Evolutionary conservation across 2,113 vertebrate genomes (phyloP).

Genomic region (Maccullochella peelii): DNA sequence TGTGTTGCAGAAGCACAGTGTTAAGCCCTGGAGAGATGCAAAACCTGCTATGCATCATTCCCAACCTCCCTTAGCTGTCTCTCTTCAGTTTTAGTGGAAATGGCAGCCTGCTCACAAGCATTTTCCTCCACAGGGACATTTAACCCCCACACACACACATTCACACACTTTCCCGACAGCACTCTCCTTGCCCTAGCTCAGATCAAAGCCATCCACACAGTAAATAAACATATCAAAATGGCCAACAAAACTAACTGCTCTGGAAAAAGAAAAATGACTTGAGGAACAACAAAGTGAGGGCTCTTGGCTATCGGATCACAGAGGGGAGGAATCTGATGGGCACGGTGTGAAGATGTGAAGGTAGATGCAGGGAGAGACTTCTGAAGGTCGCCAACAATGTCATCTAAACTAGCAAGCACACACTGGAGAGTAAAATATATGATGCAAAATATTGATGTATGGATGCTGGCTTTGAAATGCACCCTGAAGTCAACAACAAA

Average conservation of each 20-base stretch:
- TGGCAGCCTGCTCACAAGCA: constrained; percentile 68
- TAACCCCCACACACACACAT: constrained; percentile 9
- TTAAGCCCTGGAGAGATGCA: constrained; percentile 56
- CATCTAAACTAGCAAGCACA: constrained; percentile 8
- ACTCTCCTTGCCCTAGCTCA: constrained; percentile 5
- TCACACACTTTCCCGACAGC: constrained; percentile 20
- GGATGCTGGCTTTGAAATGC: constrained; percentile 56
- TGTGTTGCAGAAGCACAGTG: constrained; percentile 37
- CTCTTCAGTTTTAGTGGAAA: constrained; percentile 73
- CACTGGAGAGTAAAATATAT: constrained; percentile 18
- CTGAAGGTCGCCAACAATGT: constrained; percentile 45
- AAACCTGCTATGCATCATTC: constrained; percentile 66
- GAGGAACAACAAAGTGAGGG: constrained; percentile 64
- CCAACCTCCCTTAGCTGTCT: constrained; percentile 65
- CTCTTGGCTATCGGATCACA: constrained; percentile 71
- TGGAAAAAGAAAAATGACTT: constrained; percentile 10
- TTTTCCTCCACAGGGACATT: constrained; percentile 62
- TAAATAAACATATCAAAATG: constrained; percentile 83
- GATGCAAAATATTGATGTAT: constrained; percentile 42
- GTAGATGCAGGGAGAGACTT: constrained; percentile 22
- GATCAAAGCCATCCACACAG: constrained; percentile 73
- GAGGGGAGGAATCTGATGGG: constrained; percentile 36
- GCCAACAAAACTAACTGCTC: constrained; percentile 72
- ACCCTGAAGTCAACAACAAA: constrained; percentile 53
- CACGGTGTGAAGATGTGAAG: constrained; percentile 44